Percentiles rank a stretch among this genome's conserved stretches.
phyloP scores from a whole-genome alignment of 2,113 vertebrate genomes.

The Triplophysa dalaica region DNA sequence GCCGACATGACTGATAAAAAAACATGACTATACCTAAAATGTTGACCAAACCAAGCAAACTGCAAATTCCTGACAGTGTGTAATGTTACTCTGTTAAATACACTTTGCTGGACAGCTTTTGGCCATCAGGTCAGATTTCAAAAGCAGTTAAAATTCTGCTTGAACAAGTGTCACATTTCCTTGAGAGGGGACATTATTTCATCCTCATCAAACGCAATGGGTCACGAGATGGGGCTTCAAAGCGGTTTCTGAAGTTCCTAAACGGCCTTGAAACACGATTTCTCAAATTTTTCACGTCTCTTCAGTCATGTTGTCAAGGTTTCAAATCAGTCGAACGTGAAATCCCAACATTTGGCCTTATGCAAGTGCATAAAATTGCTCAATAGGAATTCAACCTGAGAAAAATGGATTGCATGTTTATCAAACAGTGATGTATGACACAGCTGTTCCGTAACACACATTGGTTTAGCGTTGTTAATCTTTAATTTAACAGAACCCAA shows the following conservation, averaged over 20 bases:
- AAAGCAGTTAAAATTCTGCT: constrained; percentile 22
- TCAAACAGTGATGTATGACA: background rate
- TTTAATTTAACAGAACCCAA: background rate
- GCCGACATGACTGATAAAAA: background rate
- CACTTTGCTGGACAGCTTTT: background rate
- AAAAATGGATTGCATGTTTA: background rate
- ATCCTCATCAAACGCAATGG: background rate
- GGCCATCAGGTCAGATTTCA: constrained; percentile 10
- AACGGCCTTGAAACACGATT: background rate
- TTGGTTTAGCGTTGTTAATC: background rate
- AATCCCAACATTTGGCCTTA: background rate
- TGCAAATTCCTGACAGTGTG: background rate
- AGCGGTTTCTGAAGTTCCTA: background rate
- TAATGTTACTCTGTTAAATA: constrained; percentile 2
- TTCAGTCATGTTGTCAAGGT: background rate
- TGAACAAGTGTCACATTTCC: constrained; percentile 9
- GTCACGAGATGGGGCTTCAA: background rate
- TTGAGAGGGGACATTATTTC: background rate
- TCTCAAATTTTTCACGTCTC: background rate
- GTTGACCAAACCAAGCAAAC: background rate
- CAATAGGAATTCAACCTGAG: background rate
- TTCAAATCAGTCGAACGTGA: background rate
- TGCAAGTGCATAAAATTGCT: constrained; percentile 8
- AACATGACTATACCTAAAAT: background rate
- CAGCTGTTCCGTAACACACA: background rate